Conservation (phyloP, 2,888 invertebrate species). For the Diarsia mendica region DNA sequence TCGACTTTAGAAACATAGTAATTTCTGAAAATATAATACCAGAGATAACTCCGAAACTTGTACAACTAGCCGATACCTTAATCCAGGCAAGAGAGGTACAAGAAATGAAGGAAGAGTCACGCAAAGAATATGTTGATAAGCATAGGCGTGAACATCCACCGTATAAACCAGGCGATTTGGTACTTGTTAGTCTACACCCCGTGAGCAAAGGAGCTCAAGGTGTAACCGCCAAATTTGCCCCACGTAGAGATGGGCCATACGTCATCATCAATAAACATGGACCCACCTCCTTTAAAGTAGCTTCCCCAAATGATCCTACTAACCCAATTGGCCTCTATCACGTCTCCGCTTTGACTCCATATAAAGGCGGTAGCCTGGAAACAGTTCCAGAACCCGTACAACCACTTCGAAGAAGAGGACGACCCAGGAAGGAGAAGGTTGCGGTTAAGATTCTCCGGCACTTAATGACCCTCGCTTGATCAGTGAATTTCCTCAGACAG, state of each 20-base stretch:
- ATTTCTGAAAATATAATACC: too few species aligned
- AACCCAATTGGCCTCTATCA: background rate
- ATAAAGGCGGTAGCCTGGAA: background rate
- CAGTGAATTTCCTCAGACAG: too few species aligned
- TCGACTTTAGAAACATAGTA: too few species aligned
- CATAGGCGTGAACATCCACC: background rate
- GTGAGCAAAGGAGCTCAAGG: slow-evolving; percentile 13
- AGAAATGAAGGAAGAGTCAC: slow-evolving; percentile 31
- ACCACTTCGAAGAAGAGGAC: background rate
- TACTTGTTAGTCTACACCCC: slow-evolving; percentile 20
- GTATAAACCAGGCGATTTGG: slow-evolving; percentile 31
- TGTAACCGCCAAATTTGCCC: slow-evolving; percentile 14
- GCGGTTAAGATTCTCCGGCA: background rate
- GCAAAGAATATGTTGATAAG: slow-evolving; percentile 30
- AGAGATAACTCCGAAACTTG: slow-evolving; percentile 26
- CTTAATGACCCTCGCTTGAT: too few species aligned
- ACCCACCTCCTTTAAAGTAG: background rate
- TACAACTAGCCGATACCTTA: slow-evolving; percentile 1
- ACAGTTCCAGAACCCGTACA: background rate
- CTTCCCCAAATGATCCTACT: background rate
- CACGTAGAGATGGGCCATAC: too few species aligned
- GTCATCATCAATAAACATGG: too few species aligned
- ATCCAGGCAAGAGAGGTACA: slow-evolving; percentile 20
- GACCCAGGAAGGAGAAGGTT: background rate
- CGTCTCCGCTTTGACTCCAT: background rate